Evolutionary conservation across 2,113 vertebrate genomes (phyloP).

Genomic region (Puma concolor): DNA sequence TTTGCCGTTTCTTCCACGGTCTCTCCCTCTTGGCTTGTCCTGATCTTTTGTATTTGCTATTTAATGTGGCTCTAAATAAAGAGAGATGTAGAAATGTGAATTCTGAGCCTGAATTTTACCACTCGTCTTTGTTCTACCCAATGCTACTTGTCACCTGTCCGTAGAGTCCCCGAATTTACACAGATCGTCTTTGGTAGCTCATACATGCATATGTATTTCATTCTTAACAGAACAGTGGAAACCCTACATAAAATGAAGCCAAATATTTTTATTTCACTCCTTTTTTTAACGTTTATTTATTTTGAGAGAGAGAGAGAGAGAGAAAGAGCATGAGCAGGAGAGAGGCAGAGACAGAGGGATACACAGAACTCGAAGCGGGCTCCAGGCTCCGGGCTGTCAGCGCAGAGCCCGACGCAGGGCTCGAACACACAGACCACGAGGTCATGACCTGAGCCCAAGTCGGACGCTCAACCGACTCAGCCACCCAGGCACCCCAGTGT

Average conservation of each 20-base stretch:
- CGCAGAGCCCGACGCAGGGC: too few species aligned
- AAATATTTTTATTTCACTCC: not conserved
- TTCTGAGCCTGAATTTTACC: not conserved
- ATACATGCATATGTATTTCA: not conserved
- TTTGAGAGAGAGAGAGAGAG: too few species aligned
- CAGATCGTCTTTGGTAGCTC: slow-evolving; percentile 7
- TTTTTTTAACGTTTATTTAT: too few species aligned
- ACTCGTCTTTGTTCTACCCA: slow-evolving; percentile 15
- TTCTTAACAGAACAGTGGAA: slow-evolving; percentile 2
- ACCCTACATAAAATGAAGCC: not conserved
- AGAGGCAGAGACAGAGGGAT: too few species aligned
- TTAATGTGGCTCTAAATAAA: slow-evolving; percentile 13
- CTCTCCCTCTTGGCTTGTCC: not conserved
- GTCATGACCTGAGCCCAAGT: too few species aligned
- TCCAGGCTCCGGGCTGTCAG: too few species aligned
- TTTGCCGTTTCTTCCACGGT: slow-evolving; percentile 1
- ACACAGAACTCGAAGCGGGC: too few species aligned
- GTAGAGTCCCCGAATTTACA: not conserved
- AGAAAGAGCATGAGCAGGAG: too few species aligned
- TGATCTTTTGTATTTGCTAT: not conserved
- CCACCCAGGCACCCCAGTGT: not conserved
- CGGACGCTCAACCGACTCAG: too few species aligned
- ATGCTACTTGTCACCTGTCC: slow-evolving; percentile 18
- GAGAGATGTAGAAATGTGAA: not conserved
- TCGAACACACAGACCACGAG: too few species aligned